Conservation (phyloP, 2,888 invertebrate genomes). For the Tachina lurida region DNA sequence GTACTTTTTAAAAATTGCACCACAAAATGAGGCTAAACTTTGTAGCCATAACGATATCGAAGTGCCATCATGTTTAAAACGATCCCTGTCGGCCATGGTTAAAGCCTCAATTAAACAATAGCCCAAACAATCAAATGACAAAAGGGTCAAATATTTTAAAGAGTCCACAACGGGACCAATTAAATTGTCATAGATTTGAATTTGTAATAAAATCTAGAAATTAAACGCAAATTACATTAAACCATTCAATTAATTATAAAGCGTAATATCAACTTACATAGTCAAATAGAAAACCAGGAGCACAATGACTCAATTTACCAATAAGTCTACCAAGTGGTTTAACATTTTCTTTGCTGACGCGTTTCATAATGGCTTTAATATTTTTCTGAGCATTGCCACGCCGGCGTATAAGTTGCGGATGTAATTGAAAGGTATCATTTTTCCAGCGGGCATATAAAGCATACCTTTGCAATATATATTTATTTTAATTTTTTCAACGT, state of each 20-base stretch:
- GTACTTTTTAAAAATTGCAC: conserved; percentile 98
- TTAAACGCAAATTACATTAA: conserved; percentile 47
- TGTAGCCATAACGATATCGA: conserved; percentile 97
- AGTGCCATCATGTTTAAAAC: conserved; percentile 94
- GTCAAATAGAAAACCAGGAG: conserved; percentile 97
- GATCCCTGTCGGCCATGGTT: conserved; percentile 88
- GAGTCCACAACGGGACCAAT: conserved; percentile 99
- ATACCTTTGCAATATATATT: conserved; percentile 84
- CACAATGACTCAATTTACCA: conserved; percentile 98
- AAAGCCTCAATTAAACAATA: conserved; percentile 97
- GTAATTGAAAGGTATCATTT: conserved; percentile 91
- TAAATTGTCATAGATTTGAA: conserved; percentile 96
- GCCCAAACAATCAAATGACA: conserved; percentile 97
- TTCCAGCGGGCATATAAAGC: conserved; percentile 98
- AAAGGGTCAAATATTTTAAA: conserved; percentile 95
- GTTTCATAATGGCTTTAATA: conserved; percentile 98
- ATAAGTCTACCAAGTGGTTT: conserved; percentile 97
- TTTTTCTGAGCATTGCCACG: conserved; percentile 94
- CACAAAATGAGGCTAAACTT: conserved; percentile 97
- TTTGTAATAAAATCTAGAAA: conserved; percentile 87
- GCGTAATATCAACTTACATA: conserved; percentile 86
- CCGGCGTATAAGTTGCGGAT: conserved; percentile 92
- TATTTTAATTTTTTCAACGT: neutral
- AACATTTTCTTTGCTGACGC: conserved; percentile 98
- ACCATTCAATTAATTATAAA: neutral